phyloP scores from a whole-genome alignment of 2,888 invertebrate species.

The Diabrotica balteata region DNA sequence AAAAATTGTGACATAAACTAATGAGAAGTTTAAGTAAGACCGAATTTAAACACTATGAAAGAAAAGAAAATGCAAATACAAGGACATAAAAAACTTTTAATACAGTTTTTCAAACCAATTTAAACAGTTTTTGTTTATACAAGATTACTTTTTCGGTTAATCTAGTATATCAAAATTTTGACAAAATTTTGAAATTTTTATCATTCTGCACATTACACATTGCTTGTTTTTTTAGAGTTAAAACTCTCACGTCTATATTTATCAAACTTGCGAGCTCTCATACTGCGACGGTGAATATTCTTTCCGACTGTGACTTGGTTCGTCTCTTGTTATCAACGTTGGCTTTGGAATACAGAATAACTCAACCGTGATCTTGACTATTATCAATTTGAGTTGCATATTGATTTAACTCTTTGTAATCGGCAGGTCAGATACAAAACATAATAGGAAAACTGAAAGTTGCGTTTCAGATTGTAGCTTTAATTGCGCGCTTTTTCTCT shows the following conservation, averaged over 20 bases:
- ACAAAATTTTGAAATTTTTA: not conserved
- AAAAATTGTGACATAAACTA: no score
- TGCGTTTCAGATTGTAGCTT: slow-evolving; percentile 32
- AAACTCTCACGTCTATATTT: no score
- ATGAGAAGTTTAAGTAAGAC: no score
- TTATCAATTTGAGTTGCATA: slow-evolving; percentile 39
- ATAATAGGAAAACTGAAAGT: slow-evolving; percentile 43
- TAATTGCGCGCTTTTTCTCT: not conserved
- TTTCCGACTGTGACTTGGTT: not conserved
- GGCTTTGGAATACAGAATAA: slow-evolving; percentile 24
- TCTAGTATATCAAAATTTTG: not conserved
- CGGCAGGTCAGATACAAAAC: slow-evolving; percentile 47
- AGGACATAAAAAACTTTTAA: no score
- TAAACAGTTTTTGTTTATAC: no score
- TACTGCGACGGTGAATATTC: not conserved
- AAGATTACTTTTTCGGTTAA: not conserved
- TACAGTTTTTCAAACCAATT: no score
- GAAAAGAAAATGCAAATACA: no score
- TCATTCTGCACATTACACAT: not conserved
- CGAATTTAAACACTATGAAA: no score
- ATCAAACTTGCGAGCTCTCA: not conserved
- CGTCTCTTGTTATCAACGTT: slow-evolving; percentile 13
- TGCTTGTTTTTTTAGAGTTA: not conserved
- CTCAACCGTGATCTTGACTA: slow-evolving; percentile 38
- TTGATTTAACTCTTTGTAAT: slow-evolving; percentile 43